Base-by-base conservation (phyloP, 2,888 invertebrate species). In the Cacoxenus indagator region DNA sequence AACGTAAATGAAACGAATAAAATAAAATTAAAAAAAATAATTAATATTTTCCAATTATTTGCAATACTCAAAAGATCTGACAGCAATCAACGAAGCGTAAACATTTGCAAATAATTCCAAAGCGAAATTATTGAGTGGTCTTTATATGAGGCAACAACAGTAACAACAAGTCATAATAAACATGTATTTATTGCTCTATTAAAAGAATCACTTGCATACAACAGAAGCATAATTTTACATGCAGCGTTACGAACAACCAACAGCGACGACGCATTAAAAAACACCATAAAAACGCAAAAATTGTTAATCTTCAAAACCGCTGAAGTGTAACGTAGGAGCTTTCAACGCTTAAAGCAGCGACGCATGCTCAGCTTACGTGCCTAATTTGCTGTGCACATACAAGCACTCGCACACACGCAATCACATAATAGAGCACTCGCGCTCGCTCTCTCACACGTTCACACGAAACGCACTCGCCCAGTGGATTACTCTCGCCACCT, bases 171-270 rank as follows among this genome's bases (percentile, higher is more conserved):
- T 29, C 22, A 81, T 77, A 75, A 66, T 81, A 76, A 76, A 22
- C 61, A 79, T 79, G 73, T 83, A 77, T 83, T 83, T 79, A 78
- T 78, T 78, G 75, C 81, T 75, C 82, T 81, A 82, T 82, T 81
- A 81, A 71, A 65, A 48, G 17, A 19, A n/a, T 11, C 45, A n/a
- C 45, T n/a, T n/a, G n/a, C n/a, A n/a, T n/a, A n/a, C n/a, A n/a
- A n/a, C n/a, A n/a, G 45, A 51, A 51, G 19, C 14, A 51, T 19
- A 17, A 67, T 48, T 73, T 64, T 54, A 69, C 72, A 48, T 68
- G 67, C 27, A 51, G 37, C 69, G 68, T 26, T 64, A 67, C 17
- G 61, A 65, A 59, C 46, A 68, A 22, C 22, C 67, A 64, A 27
- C 67, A 66, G 37, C 57, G 66, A 24, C 67, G 65, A 46, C 57